A percentile compares a stretch with the other conserved stretches of the same genome.
Conservation (phyloP, 2,888 invertebrate genomes). For the Drosophila hamatofila region DNA sequence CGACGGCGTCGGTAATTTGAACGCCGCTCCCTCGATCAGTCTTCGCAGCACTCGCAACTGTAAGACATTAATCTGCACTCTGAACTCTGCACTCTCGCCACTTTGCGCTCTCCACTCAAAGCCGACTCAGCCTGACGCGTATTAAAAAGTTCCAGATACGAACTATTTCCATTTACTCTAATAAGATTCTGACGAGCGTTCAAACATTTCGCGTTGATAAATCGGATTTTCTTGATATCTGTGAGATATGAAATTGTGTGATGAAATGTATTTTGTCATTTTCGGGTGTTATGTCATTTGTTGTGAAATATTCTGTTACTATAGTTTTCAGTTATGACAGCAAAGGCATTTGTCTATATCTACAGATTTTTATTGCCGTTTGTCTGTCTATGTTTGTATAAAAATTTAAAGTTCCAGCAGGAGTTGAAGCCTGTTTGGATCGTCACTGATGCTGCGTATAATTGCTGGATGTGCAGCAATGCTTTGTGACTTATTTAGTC, state of each 20-base stretch:
- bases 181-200: not conserved
- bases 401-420: no score
- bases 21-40: conserved; percentile 45
- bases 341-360: not conserved
- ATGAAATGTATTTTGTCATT: not conserved
- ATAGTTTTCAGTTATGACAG: no score
- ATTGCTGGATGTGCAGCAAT: not conserved
- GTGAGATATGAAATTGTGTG: not conserved
- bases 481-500: not conserved
- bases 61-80: conserved; percentile 35
- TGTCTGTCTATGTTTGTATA: no score
- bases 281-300: no score
- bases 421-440: no score
- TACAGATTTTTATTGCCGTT: not conserved
- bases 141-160: not conserved
- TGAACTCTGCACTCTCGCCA: not conserved
- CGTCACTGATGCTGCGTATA: no score
- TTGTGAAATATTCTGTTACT: no score
- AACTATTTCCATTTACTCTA: not conserved
- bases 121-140: not conserved
- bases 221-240: not conserved
- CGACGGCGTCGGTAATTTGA: conserved; percentile 45
- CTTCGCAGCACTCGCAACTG: conserved; percentile 11
- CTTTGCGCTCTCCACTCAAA: not conserved
- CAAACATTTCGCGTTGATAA: not conserved